Base-by-base conservation (phyloP, 2,888 invertebrate genomes). In the Timema cristinae region DNA sequence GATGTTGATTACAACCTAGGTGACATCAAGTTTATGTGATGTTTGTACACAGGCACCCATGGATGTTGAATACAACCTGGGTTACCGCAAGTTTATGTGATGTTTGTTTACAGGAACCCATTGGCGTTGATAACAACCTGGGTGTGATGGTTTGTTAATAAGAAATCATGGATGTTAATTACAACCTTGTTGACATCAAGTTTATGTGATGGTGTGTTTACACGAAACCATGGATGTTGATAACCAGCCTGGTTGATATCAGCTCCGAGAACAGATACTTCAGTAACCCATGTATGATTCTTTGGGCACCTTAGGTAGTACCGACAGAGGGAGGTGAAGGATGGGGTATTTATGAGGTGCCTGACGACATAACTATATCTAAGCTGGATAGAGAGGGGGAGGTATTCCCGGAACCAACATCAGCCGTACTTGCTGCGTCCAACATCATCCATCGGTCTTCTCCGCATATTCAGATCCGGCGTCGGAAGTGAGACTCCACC, bases 241-340 rank as follows among this genome's bases (percentile, higher is more conserved):
- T 73, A 94, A 94, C 82, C n/a, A 91, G 88, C 79, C 83, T 94
- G 78, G 91, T 92, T 78, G 91, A 93, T 75, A 88, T 91, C 5
- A 86, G 86, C 77, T 88, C 89, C 77, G 94, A 94, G 82, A 91
- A 90, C 72, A 86, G 97, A 70, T 97, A 98, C 84, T 98, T 98
- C 85, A 93, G 94, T 79, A 98, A 98, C 85, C 98, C 67, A 97
- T 98, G 93, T 98, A 98, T 83, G 98, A 98, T 80, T 95, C 94
- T 1, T 78, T 84, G 77, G 83, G 84, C 75, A 80, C 77, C 71
- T 79, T 78, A 48, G 66, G 72, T 66, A 10, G 67, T 71, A 63
- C 67, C 49, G 48, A 59, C 70, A 49, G 70, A 67, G 2, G 68
- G n/a, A 50, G 68, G 68, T 48, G 67, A 51, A 13, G 71, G 68